Evolutionary conservation across 2,888 invertebrate genomes (phyloP), one percentile per base, ranked within the genome.

Genomic region (Malthinus flaveolus): DNA sequence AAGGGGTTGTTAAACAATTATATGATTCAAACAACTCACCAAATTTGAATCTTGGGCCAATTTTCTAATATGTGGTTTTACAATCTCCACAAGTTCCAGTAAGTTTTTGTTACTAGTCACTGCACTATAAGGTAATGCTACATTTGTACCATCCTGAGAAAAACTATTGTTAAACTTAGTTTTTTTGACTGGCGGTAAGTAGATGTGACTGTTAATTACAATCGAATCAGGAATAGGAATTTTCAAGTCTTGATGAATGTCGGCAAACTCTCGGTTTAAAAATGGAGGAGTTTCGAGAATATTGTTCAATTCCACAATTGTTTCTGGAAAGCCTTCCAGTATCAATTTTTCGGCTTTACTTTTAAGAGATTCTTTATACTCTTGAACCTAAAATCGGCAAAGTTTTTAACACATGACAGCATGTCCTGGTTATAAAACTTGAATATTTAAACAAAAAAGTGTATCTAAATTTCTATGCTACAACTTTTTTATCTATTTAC

Each of bases 61-160:
- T 76, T 95, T 93, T 69, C 95, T 85, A 72, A 97, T 96, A 71
- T 93, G 90, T 39, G 98, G 98, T 76, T 98, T 97, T n/a, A 97
- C 92, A 69, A 91, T 85, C 77, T 91, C 89, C 65, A 97, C 91
- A 75, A 97, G 85, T 68, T 93, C 91, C 72, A 90, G 87, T 46
- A 98, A 85, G 61, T 90, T 87, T 74, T 88, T 87, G 81, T 98
- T 98, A 75, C 91, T 92, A 5, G 91, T 88, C 59, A 95, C 92
- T 0, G 89, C 81, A n/a, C 97, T 97, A 69, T 84, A 85, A 0
- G 93, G 90, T 68, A 97, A 81, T 3, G 88, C 82, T 1, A 93
- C 91, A 76, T 87, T 86, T 11, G 88, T 87, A 60, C 89, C 90
- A 62, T 81, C 75, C 51, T 73, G 71, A 4, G 74, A 70, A 63